Percentiles rank a stretch among this genome's conserved stretches.
phyloP scores from a whole-genome alignment of 2,797 vertebrate species.

The Phylloscopus collybita region DNA sequence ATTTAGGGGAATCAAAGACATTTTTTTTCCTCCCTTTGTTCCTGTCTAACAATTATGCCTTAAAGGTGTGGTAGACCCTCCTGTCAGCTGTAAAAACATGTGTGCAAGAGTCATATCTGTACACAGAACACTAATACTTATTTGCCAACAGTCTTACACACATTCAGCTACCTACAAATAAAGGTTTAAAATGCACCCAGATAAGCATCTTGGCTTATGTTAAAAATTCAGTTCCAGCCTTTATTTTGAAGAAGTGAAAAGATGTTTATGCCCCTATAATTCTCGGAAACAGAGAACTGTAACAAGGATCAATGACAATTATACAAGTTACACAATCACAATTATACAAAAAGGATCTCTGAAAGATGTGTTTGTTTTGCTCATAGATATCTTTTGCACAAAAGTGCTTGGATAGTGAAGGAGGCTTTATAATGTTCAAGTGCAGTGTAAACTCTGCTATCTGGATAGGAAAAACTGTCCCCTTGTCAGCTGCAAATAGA shows the following conservation, averaged over 20 bases:
- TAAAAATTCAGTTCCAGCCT: background rate
- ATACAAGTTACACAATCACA: background rate
- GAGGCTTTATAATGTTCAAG: background rate
- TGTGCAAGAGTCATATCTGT: background rate
- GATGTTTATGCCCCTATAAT: background rate
- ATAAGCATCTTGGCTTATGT: background rate
- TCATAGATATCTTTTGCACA: background rate
- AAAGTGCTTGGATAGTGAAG: background rate
- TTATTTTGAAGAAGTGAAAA: background rate
- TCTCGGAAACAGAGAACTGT: background rate
- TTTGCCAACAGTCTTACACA: background rate
- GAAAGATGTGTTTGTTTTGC: background rate
- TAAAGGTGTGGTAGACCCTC: background rate
- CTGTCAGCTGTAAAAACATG: background rate
- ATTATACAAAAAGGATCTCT: background rate
- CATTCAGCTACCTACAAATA: background rate
- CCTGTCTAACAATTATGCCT: background rate
- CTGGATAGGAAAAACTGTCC: background rate
- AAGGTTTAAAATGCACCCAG: background rate
- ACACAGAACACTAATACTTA: background rate
- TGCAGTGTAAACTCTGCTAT: background rate
- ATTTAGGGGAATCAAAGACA: background rate
- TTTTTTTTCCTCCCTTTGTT: background rate
- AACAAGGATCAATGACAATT: background rate
- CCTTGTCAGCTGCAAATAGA: background rate